These are phyloP conservation scores for Acipenser ruthenus DNA, from an alignment of 2,797 vertebrate species.

Conservation along the genomic window DNA sequence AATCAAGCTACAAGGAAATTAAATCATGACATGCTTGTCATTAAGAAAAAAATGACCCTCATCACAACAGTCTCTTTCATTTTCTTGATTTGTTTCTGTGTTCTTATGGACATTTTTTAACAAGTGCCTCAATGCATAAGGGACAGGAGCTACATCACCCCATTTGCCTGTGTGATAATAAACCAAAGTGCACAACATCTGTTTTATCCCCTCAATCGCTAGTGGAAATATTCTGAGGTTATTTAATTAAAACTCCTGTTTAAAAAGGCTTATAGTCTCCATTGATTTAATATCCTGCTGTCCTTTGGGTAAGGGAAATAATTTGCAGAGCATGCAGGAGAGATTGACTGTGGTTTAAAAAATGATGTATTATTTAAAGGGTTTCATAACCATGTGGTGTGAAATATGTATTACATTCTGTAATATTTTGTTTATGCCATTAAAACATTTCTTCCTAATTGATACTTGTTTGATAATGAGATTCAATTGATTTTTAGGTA, in stretches of 20 bases:
- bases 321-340: neutral
- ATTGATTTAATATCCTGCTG: neutral
- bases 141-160: too few species aligned
- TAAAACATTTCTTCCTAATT: too few species aligned
- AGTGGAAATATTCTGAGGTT: neutral
- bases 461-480: too few species aligned
- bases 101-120: neutral
- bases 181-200: neutral
- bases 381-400: neutral
- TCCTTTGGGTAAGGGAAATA: neutral
- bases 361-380: neutral
- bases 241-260: neutral
- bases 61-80: neutral
- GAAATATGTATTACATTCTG: too few species aligned
- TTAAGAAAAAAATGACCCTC: neutral
- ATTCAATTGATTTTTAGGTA: too few species aligned
- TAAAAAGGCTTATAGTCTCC: neutral
- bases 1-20: conserved; percentile 1
- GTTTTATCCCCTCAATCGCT: neutral
- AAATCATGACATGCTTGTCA: neutral
- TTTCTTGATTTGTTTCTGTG: neutral
- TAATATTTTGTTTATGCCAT: too few species aligned
- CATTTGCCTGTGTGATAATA: too few species aligned
- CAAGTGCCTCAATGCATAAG: too few species aligned
- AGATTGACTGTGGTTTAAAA: neutral